These are phyloP conservation scores for Torymus auratus DNA, from an alignment of 2,888 invertebrate genomes.

Conservation along the genomic window DNA sequence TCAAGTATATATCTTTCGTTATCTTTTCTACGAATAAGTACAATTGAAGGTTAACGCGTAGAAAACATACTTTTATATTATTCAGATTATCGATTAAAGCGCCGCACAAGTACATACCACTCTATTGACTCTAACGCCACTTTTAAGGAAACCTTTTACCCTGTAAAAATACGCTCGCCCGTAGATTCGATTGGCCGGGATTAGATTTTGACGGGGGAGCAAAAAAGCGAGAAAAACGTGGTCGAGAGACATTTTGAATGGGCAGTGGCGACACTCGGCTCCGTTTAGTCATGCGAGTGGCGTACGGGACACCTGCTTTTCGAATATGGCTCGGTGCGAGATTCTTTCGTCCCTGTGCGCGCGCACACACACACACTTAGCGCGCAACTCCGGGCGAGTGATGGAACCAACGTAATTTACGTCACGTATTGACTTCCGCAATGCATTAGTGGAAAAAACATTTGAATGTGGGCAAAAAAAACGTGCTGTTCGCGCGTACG, in stretches of 20 bases:
- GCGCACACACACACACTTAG: background rate
- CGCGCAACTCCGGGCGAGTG: too few species aligned
- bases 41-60: background rate
- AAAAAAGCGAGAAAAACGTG: too few species aligned
- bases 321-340: constrained; percentile 67
- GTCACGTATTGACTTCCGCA: constrained; percentile 53
- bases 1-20: background rate
- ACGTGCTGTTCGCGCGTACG: background rate
- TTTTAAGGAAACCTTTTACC: too few species aligned
- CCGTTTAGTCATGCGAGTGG: constrained; percentile 56
- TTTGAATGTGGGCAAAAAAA: constrained; percentile 29
- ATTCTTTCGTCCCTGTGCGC: constrained; percentile 65
- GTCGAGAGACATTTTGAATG: constrained; percentile 4
- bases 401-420: constrained; percentile 42
- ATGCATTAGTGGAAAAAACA: constrained; percentile 36
- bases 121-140: too few species aligned
- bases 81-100: too few species aligned
- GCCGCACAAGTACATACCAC: too few species aligned
- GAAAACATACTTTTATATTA: too few species aligned
- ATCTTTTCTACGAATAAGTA: background rate
- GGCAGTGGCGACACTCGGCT: constrained; percentile 23
- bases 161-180: too few species aligned
- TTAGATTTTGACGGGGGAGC: constrained; percentile 20
- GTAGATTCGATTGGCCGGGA: constrained; percentile 13
- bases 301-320: constrained; percentile 68